A percentile compares a stretch with the other conserved stretches of the same genome.
phyloP scores from a whole-genome alignment of 2,113 vertebrate genomes.

The Stegostoma tigrinum region DNA sequence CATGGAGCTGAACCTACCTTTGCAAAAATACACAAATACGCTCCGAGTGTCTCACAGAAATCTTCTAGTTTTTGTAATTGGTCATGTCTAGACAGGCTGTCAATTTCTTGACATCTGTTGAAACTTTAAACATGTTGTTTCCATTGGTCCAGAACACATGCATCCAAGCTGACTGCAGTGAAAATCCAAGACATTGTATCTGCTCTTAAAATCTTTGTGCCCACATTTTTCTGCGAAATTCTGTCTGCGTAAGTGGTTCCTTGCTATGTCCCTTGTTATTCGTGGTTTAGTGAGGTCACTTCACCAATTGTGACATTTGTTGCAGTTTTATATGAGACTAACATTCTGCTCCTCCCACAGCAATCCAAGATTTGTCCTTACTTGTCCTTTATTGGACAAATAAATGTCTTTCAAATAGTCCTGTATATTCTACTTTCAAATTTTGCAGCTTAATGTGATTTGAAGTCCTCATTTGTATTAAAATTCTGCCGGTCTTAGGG shows the following conservation, averaged over 20 bases:
- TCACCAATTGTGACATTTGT: not conserved
- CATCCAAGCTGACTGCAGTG: not conserved
- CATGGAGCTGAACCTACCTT: not conserved
- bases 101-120: not conserved
- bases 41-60: not conserved
- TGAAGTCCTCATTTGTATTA: not conserved
- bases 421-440: not conserved
- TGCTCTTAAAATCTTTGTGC: not conserved
- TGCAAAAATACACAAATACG: not conserved
- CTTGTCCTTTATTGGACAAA: not conserved
- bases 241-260: not conserved
- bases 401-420: not conserved
- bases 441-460: not conserved
- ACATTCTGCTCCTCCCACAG: not conserved
- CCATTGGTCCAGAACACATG: not conserved
- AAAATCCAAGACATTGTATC: not conserved
- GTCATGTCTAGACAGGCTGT: not conserved
- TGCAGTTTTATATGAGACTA: not conserved
- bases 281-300: not conserved
- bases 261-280: not conserved
- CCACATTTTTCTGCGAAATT: not conserved
- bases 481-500: not conserved
- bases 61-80: not conserved
- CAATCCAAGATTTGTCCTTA: not conserved
- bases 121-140: not conserved